Evolutionary conservation across 1,140 invertebrate species (phyloP).

Genomic region (Saccostrea cuccullata): DNA sequence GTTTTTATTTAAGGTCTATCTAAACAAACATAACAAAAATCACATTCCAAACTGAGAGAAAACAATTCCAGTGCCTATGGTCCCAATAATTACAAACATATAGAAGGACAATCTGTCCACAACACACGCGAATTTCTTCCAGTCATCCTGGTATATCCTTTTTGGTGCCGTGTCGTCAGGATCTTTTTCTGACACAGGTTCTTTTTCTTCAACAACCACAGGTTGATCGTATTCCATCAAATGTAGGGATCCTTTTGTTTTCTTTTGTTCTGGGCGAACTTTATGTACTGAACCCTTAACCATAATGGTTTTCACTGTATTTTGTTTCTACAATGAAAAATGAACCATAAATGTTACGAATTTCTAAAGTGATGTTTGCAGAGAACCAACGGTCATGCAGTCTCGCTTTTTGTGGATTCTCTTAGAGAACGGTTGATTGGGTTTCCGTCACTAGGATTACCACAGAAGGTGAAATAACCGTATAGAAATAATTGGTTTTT

Average conservation of each 20-base stretch:
- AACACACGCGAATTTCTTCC: background rate
- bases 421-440: too few relatives aligned
- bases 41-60: constrained; percentile 27
- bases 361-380: too few relatives aligned
- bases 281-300: background rate
- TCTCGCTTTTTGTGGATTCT: too few relatives aligned
- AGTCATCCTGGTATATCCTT: constrained; percentile 1
- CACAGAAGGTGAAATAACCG: too few relatives aligned
- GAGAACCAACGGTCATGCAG: too few relatives aligned
- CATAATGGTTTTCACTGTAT: background rate
- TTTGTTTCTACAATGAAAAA: background rate
- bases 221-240: background rate
- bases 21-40: background rate
- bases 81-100: background rate
- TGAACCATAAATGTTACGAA: background rate
- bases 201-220: background rate
- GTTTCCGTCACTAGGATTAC: too few relatives aligned
- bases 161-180: constrained; percentile 8
- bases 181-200: background rate
- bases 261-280: background rate
- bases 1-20: background rate
- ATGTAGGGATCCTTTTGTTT: background rate
- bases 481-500: background rate
- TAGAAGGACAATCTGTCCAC: constrained; percentile 35
- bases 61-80: background rate